These are phyloP conservation scores for honey bee (Apis mellifera) DNA, from an alignment of 1,140 invertebrate species.

Conservation along the genomic window Amel_HAv3.1 CM009941.2:8630501-8631000, in stretches of 20 bases:
- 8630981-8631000: too few species aligned
- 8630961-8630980: too few species aligned
- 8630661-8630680: neutral
- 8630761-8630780: neutral
- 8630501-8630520: slow-evolving; percentile 4
- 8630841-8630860: neutral
- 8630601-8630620: neutral
- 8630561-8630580: slow-evolving; percentile 54
- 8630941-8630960: too few species aligned
- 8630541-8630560: slow-evolving; percentile 53
- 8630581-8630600: slow-evolving; percentile 20
- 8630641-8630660: slow-evolving; percentile 46
- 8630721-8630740: neutral
- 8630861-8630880: neutral
- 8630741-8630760: neutral
- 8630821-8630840: neutral
- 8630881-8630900: too few species aligned
- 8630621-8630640: slow-evolving; percentile 34
- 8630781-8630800: slow-evolving; percentile 1
- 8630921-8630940: too few species aligned
- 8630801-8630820: neutral
- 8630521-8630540: slow-evolving; percentile 25
- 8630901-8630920: too few species aligned
- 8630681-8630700: too few species aligned
- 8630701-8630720: too few species aligned